Evolutionary conservation across 1,140 invertebrate genomes (phyloP).

Genomic region (Lordiphosa collinella): DNA sequence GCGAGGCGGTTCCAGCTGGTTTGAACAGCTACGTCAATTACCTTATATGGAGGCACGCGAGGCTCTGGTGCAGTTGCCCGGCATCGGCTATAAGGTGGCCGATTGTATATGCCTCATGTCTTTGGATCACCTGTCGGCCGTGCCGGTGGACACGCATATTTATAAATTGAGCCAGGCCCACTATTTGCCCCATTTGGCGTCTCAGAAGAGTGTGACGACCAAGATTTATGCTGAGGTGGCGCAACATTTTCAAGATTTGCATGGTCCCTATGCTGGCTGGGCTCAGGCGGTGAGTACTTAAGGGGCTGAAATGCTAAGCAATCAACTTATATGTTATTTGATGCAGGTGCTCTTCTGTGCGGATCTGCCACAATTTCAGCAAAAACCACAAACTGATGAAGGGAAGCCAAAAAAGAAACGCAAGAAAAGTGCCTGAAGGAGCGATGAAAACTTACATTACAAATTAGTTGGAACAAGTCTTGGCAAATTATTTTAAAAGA

Average conservation of each 20-base stretch:
- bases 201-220: slow-evolving; percentile 90
- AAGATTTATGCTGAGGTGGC: slow-evolving; percentile 93
- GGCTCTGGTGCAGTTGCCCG: slow-evolving; percentile 88
- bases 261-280: too few species aligned
- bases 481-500: too few species aligned
- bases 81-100: slow-evolving; percentile 96
- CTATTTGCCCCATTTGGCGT: slow-evolving; percentile 90
- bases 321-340: slow-evolving; percentile 15
- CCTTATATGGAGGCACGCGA: slow-evolving; percentile 87
- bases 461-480: too few species aligned
- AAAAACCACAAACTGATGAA: too few species aligned
- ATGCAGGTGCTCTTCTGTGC: slow-evolving; percentile 88
- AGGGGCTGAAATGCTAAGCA: too few species aligned
- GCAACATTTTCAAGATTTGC: slow-evolving; percentile 87
- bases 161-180: slow-evolving; percentile 92
- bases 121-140: slow-evolving; percentile 90
- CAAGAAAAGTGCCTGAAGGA: too few species aligned
- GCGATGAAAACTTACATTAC: too few species aligned
- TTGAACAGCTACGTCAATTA: slow-evolving; percentile 84
- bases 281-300: slow-evolving; percentile 92
- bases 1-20: slow-evolving; percentile 86
- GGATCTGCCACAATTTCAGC: too few species aligned
- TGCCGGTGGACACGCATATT: slow-evolving; percentile 98
- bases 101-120: slow-evolving; percentile 99
- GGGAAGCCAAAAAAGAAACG: too few species aligned